phyloP scores from a whole-genome alignment of 2,797 vertebrate genomes.

The Glyptemys insculpta region DNA sequence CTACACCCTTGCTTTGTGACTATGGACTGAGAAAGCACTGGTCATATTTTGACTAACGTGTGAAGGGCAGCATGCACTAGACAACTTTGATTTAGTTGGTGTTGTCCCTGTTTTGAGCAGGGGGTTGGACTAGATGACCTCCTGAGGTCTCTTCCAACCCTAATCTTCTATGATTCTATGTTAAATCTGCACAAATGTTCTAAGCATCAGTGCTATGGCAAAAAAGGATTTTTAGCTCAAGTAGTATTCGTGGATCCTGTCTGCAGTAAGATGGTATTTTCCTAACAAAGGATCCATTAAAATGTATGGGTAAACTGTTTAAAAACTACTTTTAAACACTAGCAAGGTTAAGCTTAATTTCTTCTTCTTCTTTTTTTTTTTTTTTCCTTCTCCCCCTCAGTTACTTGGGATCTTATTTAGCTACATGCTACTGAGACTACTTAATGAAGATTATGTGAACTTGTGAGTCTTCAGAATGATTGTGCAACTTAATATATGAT shows the following conservation, averaged over 20 bases:
- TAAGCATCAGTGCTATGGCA: background rate
- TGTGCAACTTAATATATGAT: background rate
- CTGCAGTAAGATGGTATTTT: background rate
- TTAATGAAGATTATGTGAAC: background rate
- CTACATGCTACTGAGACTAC: constrained; percentile 18
- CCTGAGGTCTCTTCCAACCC: too few relatives aligned
- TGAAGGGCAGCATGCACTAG: background rate
- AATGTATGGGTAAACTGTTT: background rate
- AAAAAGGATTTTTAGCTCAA: background rate
- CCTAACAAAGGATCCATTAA: background rate
- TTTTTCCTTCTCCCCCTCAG: background rate
- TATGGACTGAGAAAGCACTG: background rate
- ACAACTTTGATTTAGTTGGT: too few relatives aligned
- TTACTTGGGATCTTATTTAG: constrained; percentile 19
- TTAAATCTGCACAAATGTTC: background rate
- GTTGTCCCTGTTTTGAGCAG: too few relatives aligned
- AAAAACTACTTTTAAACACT: background rate
- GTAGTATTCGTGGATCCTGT: background rate
- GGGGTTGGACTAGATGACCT: too few relatives aligned
- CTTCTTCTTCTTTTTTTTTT: background rate
- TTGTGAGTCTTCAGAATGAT: background rate
- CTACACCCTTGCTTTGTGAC: background rate
- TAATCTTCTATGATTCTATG: too few relatives aligned
- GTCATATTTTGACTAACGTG: background rate
- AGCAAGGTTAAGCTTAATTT: background rate